Percentiles rank a stretch among this genome's conserved stretches.
These are phyloP conservation scores for Ichneumoninae sp. DNA, from an alignment of 2,888 invertebrate species.

Conservation along the genomic window DNA sequence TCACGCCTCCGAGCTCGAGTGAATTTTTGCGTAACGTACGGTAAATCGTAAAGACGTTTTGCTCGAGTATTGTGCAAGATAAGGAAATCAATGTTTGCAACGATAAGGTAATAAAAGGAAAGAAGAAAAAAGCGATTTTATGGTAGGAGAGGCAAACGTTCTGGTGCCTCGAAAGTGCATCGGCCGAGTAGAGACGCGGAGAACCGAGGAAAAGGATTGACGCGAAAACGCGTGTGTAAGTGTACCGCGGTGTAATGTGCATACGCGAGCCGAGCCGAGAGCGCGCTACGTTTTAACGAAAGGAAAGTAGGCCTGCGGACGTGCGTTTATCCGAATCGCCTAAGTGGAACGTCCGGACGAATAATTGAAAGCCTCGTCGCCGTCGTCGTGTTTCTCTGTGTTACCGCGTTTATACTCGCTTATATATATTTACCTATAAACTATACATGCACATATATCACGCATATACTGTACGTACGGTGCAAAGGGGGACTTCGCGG, in stretches of 20 bases:
- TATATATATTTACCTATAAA: conserved; percentile 4
- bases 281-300: conserved; percentile 63
- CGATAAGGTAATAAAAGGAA: conserved; percentile 28
- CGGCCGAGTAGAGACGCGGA: conserved; percentile 4
- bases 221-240: conserved; percentile 1
- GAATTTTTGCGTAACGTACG: conserved; percentile 41
- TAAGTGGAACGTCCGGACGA: conserved; percentile 71
- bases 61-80: conserved; percentile 38
- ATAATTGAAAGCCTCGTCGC: conserved; percentile 66
- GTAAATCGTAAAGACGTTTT: conserved; percentile 27
- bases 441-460: background rate
- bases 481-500: background rate
- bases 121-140: background rate
- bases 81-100: conserved; percentile 39
- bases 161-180: conserved; percentile 28
- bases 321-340: conserved; percentile 67
- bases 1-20: conserved; percentile 12
- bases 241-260: background rate
- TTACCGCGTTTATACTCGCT: conserved; percentile 13
- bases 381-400: conserved; percentile 11
- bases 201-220: conserved; percentile 8
- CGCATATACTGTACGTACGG: background rate
- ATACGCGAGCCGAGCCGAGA: conserved; percentile 12
- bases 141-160: background rate
- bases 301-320: conserved; percentile 71